These are phyloP conservation scores for Plodia interpunctella DNA, from an alignment of 1,140 invertebrate genomes.

Conservation along the genomic window DNA sequence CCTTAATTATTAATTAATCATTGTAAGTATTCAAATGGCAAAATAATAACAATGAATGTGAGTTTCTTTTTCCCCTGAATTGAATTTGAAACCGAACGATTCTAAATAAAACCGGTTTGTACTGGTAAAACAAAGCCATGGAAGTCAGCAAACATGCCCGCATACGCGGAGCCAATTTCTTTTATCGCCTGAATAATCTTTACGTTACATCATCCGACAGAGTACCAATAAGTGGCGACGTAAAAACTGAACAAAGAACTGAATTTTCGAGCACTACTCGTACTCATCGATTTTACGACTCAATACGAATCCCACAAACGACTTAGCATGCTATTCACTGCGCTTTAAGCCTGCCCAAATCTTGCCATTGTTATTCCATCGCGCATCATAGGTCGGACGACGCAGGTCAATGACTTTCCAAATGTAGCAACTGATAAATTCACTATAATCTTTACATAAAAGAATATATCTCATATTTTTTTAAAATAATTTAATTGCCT, in stretches of 20 bases:
- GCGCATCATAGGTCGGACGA: no score
- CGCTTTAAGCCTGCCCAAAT: conserved; percentile 15
- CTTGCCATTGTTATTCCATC: conserved; percentile 15
- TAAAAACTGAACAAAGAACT: conserved; percentile 4
- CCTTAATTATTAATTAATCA: no score
- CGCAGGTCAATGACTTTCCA: no score
- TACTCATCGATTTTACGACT: background rate
- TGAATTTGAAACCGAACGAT: background rate
- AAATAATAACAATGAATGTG: no score
- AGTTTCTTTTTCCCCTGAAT: background rate
- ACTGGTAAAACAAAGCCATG: background rate
- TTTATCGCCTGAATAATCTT: conserved; percentile 2
- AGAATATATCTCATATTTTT: no score
- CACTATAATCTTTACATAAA: background rate
- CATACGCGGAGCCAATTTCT: background rate
- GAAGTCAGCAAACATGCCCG: background rate
- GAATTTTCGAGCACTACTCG: background rate
- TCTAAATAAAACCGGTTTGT: background rate
- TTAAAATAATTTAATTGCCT: no score
- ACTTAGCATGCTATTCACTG: background rate
- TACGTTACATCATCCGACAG: background rate
- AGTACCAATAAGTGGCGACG: background rate
- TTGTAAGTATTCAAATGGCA: no score
- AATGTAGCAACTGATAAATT: no score
- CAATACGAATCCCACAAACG: background rate